Conservation (phyloP, 2,797 vertebrate genomes). For the Sphenopsis melanotis region DNA sequence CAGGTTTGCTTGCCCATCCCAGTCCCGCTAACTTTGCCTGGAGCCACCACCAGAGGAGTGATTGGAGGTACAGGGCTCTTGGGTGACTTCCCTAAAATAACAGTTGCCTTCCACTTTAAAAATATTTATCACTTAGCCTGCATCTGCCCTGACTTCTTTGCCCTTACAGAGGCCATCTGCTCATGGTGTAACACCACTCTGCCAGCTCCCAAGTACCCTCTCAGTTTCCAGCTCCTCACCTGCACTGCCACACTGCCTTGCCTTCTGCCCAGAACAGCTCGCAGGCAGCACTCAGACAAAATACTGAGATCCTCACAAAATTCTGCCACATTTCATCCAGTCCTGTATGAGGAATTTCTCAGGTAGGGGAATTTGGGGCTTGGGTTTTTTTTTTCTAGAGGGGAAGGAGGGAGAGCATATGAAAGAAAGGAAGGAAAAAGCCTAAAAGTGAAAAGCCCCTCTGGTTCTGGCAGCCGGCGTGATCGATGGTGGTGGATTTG, state of each 20-base stretch:
- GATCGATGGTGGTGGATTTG: constrained; percentile 71
- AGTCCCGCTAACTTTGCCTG: neutral
- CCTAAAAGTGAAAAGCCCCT: constrained; percentile 69
- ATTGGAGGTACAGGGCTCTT: neutral
- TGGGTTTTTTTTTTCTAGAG: neutral
- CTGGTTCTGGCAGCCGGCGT: constrained; percentile 57
- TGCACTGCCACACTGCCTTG: neutral
- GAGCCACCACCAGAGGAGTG: neutral
- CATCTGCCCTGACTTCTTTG: neutral
- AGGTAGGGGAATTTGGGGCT: constrained; percentile 2
- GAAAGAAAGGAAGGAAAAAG: constrained; percentile 54
- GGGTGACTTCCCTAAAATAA: neutral
- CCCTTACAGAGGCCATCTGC: neutral
- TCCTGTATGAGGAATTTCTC: constrained; percentile 66
- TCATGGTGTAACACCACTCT: neutral
- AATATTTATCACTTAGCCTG: neutral
- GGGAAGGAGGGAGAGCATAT: constrained; percentile 2
- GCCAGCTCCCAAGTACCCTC: neutral
- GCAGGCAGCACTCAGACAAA: neutral
- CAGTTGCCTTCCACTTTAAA: neutral
- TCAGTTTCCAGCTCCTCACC: neutral
- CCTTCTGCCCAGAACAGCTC: neutral
- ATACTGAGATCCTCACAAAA: neutral
- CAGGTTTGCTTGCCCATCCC: neutral
- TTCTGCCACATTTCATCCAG: neutral